Evolutionary conservation across 2,113 vertebrate species (phyloP), one percentile per base, ranked within the genome.

Genomic region (Oncorhynchus tshawytscha): DNA sequence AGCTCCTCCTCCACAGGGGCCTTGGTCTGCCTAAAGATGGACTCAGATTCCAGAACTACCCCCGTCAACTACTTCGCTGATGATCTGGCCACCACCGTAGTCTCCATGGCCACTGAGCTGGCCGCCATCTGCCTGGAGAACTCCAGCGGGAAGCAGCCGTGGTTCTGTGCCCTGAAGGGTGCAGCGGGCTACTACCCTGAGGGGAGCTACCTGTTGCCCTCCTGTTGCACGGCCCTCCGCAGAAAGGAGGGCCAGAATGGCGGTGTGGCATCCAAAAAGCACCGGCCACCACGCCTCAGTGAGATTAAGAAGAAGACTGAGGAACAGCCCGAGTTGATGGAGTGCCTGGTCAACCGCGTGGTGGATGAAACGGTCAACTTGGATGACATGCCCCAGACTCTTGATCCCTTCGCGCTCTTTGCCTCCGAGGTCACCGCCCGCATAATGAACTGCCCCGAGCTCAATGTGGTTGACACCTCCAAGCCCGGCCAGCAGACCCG

Each of bases 101-200:
- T 99, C 74, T 99, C 97, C 76, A 99, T 99, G 97, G 97, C 97
- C 85, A 99, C 97, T 20, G 97, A 99, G 90, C 94, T 99, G 74
- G 97, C 97, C 81, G 97, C 97, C 22, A 97, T 99, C 88, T 99
- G 96, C 85, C 92, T 99, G 70, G 97, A 99, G 85, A 99, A 99
- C 87, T 97, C 96, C 6, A 95, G 92, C 60, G 96, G 96, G 73
- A 99, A 97, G 83, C 97, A 99, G 79, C 97, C 97, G 1, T 99
- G 97, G 97, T 99, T 99, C 85, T 99, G 97, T 79, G 96, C 96
- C 0, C 95, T 97, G 84, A 96, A 96, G 80, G 94, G 94, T 73
- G 90, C 92, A 20, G 92, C 73, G 1, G 91, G 70, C 12, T 3
- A 27, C 65, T 39, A 9, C 60, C 80, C 90, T 0, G 60, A 64